Base-by-base conservation (phyloP, 1,140 invertebrate genomes). In the Aphaenogaster ashmeadi region DNA sequence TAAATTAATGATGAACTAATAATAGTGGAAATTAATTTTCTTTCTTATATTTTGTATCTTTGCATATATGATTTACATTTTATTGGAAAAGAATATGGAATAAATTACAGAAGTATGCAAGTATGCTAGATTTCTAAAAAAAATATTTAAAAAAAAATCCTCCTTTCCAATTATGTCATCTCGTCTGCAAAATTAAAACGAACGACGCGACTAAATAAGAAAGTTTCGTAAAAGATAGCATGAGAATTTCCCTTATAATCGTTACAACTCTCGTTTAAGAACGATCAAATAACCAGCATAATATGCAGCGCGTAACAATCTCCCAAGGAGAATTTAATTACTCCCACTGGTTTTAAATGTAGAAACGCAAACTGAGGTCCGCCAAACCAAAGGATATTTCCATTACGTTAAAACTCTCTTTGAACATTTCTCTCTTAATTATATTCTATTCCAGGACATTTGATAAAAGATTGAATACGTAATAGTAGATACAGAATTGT, bases 281-380 rank as follows among this genome's bases (percentile, higher is more conserved):
- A 84, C 54, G 80, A 47, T 56, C 41, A 41, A 84, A 84, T 84
- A 84, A 84, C 54, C 33, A 74, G 69, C 44, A 41, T 75, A 84
- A 84, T 84, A 75, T 75, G 41, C 67, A 74, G 67, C 50, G 50
- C 38, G 27, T 58, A 83, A 83, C 67, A 75, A 56, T 60, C 69
- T 74, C n/a, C 33, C 67, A 13, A 75, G 80, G 80, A 75, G 80
- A 75, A 84, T 84, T 74, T 84, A 84, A 84, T 84, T 84, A 84
- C 41, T 74, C 69, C 41, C 80, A 60, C 69, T 27, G 69, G 54
- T 84, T 84, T 81, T 60, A 47, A 83, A 56, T 50, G 21, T 58
- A 56, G 66, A 83, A 72, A 84, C 15, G 80, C 52, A 74, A 58
- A 74, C 69, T 60, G 69, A 60, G 54, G 54, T 75, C 27, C 54